Base-by-base conservation (phyloP, 2,888 invertebrate species). In the Eledona agricola region DNA sequence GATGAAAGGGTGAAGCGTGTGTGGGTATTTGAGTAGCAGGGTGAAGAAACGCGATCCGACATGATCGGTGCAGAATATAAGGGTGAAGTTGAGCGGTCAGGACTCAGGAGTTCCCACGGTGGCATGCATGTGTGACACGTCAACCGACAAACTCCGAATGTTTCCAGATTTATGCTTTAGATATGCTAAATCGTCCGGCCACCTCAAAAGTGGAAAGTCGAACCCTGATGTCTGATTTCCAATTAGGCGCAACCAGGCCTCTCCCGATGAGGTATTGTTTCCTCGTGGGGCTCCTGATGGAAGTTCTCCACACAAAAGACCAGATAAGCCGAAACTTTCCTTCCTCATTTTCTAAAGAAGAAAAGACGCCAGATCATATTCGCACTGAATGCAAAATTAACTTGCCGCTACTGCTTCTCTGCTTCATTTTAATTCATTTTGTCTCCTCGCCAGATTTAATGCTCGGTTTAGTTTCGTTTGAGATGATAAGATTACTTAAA, bases 191-290 rank as follows among this genome's bases (percentile, higher is more conserved):
- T 31, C 31, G 12, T 38, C 32, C 40, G 46, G 47, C 46, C 52
- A 52, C 47, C 52, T 51, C 51, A 7, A 38, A 47, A 47, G 28
- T 47, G 22, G 28, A 32, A 40, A 37, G 45, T 47, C 47, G 32
- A 47, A 47, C 43, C 40, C 49, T 29, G 35, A 37, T 26, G 37
- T 11, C 45, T 60, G 57, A 65, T 67, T 67, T 61, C 66, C 66
- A 68, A 68, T 67, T 68, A 68, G 65, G 62, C 61, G 62, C 60
- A 63, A 64, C 64, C 62, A 63, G 57, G 51, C 42, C 55, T 52
- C 54, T 64, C 63, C 60, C 64, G 65, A 71, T 70, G 72, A 72
- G 65, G 71, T 70, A 72, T 72, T 72, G 72, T 72, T 67, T 72
- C 68, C 69, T 66, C 62, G 64, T 58, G 58, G 63, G 61, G 62